These are phyloP conservation scores for Anguilla rostrata DNA, from an alignment of 2,113 vertebrate species.

Conservation along the genomic window DNA sequence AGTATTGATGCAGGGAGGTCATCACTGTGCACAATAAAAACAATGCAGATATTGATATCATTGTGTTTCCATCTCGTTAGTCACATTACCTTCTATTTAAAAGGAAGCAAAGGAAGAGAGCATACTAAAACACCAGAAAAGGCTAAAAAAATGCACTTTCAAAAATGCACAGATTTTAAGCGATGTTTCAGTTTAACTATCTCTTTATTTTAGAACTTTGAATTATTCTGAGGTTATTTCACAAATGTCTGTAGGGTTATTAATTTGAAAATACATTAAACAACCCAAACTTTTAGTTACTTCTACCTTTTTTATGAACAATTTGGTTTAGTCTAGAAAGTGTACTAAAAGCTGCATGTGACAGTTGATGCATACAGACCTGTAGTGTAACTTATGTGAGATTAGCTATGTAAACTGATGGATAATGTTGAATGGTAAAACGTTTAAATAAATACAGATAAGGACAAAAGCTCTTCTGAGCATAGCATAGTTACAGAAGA, in stretches of 20 bases:
- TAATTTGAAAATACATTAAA: constrained; percentile 60
- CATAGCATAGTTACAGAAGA: neutral
- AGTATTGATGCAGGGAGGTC: neutral
- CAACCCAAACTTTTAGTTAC: constrained; percentile 56
- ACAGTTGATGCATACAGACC: constrained; percentile 64
- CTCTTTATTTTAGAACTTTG: constrained; percentile 2
- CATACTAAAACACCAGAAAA: neutral
- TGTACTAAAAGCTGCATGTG: constrained; percentile 64
- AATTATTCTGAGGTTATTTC: constrained; percentile 33
- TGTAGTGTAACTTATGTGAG: constrained; percentile 60
- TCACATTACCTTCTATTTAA: neutral
- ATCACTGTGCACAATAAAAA: neutral
- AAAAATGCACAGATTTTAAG: neutral
- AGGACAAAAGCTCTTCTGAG: constrained; percentile 20
- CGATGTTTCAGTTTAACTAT: neutral
- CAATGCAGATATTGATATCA: neutral
- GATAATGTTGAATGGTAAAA: constrained; percentile 62
- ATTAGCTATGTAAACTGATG: constrained; percentile 50
- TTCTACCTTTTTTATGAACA: constrained; percentile 70
- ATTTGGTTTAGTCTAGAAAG: constrained; percentile 69
- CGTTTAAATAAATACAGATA: constrained; percentile 62
- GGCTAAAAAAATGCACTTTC: neutral
- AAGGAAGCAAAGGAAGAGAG: no score
- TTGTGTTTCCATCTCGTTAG: neutral
- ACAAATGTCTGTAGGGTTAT: constrained; percentile 39